Evolutionary conservation across 2,797 vertebrate genomes (phyloP), one percentile per base, ranked within the genome.

Genomic region (Sebastes nivosus): DNA sequence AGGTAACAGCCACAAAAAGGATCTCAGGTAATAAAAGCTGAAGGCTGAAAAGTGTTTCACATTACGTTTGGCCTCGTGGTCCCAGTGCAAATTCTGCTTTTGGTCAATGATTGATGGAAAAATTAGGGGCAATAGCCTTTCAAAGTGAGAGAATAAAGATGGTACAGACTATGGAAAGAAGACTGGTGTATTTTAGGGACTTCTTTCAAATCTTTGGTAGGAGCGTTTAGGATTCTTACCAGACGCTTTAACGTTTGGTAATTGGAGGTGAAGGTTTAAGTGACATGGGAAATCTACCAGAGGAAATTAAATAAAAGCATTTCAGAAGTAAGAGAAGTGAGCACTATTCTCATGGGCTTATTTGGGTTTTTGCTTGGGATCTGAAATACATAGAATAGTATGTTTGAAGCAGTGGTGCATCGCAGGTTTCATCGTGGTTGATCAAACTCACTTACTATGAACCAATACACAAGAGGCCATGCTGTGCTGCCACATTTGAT

Each of bases 201-300:
- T 34, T 60, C 24, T 63, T 52, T 63, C 7, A 50, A 50, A 24
- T 24, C 14, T 63, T 13, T 52, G 7, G 4, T 6, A 8, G 7
- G 34, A 55, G 4, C 16, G 20, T 16, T 60, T 24, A 13, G 34
- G 13, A 69, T 22, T 67, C 16, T 9, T 8, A 68, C 4, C 24
- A 46, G 22, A 22, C 36, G 9, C 14, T 77, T 65, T 22, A 46
- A 54, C 2, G 24, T 55, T 61, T 14, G n/a, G 20, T 73, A 50
- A 50, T 22, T 58, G n/a, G 34, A 42, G 57, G 7, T 77, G 58
- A 64, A 50, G 27, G 70, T 73, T 67, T 55, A 61, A n/a, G 57
- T 55, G 77, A 57, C 32, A 24, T 16, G 42, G 64, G 70, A 66
- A 79, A 79, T 80, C 57, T 68, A 57, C 25, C 22, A 5, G 32